Evolutionary conservation across 2,113 vertebrate species (phyloP), one percentile per base, ranked within the genome.

Genomic region (Onychostruthus taczanowskii): DNA sequence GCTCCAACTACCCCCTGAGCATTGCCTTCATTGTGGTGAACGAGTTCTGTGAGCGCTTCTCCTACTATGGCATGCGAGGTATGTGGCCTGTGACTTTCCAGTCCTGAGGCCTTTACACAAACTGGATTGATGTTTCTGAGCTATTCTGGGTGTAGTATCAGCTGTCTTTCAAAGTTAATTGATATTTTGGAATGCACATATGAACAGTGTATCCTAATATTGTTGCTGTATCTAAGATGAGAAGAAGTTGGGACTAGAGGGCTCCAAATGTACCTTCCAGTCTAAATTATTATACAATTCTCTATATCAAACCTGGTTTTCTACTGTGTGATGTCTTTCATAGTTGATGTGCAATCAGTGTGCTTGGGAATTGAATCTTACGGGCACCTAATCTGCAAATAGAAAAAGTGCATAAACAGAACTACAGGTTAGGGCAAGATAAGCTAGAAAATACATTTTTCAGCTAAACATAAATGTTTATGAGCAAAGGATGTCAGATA

Each of bases 51-150:
- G 99, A 99, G 78, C 98, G 99, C 31, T 99, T 99, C 98, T 99
- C 99, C 96, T 99, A 99, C 98, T 99, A 99, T 99, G 99, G 99
- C 97, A 99, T 99, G 99, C 98, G 98, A 99, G 99, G 99, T 99
- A 98, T 78, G 90, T 84, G 68, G 37, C 70, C 33, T 35, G 28
- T 4, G 11, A 44, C 47, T 92, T 59, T 62, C 26, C 46, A 0
- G 0, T 70, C 37, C 46, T 30, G 50, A 35, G 13, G 30, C 62
- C n/a, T 89, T 70, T 26, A 2, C n/a, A 55, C 14, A 69, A 13
- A 4, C 21, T 75, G 31, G 3, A 11, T 27, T 87, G 41, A 52
- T 49, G 61, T 84, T 87, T 56, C 37, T 74, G 41, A 13, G 18
- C 47, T 85, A 16, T 47, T 46, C 50, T 83, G 9, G 50, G 22